phyloP scores from a whole-genome alignment of 2,113 vertebrate species.

The Microtus richardsoni region DNA sequence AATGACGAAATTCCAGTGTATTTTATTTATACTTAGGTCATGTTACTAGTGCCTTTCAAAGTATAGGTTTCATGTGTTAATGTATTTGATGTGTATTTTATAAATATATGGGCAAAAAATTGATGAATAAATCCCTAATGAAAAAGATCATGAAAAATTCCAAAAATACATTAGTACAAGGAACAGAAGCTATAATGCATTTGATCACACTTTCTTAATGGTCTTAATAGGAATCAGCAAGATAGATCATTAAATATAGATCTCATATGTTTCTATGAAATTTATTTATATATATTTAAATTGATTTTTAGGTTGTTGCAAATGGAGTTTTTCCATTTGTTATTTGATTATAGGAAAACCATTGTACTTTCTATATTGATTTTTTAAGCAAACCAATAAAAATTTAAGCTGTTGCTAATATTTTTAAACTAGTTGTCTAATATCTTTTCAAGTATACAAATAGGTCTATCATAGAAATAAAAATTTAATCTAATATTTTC shows the following conservation, averaged over 20 bases:
- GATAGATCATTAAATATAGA: neutral
- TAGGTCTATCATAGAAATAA: neutral
- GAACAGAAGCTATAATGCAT: neutral
- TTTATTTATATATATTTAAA: neutral
- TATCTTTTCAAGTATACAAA: neutral
- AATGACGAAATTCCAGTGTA: neutral
- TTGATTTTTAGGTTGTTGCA: neutral
- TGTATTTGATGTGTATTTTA: neutral
- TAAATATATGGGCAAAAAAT: neutral
- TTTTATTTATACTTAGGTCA: neutral
- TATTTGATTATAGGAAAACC: neutral
- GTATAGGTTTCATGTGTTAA: neutral
- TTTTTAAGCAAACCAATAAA: neutral
- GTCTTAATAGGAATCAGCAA: neutral
- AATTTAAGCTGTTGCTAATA: neutral
- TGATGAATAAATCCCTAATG: neutral
- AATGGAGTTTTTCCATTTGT: neutral
- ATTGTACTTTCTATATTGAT: neutral
- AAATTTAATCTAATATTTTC: neutral
- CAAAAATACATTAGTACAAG: neutral
- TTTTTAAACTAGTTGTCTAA: neutral
- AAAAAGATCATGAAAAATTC: neutral
- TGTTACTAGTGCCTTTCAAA: neutral
- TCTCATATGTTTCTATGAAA: neutral
- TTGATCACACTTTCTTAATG: neutral